Conservation (phyloP, 2,113 vertebrate species). For the Trichechus manatus region DNA sequence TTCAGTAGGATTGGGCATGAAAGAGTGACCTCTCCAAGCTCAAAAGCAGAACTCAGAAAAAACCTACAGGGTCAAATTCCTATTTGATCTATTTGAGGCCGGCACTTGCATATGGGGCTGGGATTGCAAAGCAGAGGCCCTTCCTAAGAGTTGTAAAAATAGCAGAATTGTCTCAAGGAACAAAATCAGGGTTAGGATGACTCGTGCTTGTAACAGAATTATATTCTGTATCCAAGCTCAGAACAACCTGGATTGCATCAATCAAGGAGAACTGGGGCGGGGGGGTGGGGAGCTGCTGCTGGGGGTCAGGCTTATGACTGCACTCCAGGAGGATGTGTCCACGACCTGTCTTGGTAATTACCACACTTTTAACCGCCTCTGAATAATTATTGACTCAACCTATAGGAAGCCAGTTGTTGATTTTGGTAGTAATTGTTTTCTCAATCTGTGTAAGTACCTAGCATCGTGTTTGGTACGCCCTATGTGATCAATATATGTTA, state of each 20-base stretch:
- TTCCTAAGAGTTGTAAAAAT: slow-evolving; percentile 29
- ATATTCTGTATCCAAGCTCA: not conserved
- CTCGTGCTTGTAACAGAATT: not conserved
- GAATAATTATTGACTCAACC: not conserved
- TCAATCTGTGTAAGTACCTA: not conserved
- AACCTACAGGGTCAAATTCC: not conserved
- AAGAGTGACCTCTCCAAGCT: slow-evolving; percentile 23
- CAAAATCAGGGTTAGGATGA: not conserved
- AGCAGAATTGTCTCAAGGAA: not conserved
- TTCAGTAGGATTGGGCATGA: slow-evolving; percentile 59
- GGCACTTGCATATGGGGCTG: not conserved
- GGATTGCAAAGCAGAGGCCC: slow-evolving; percentile 14
- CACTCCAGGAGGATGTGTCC: not conserved
- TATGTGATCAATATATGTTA: not conserved
- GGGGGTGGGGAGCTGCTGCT: not conserved
- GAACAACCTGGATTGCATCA: not conserved
- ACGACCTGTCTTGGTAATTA: not conserved
- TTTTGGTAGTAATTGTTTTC: slow-evolving; percentile 45
- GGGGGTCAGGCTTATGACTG: not conserved
- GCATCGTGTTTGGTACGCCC: not conserved
- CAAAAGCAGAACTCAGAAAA: slow-evolving; percentile 61
- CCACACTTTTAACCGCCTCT: not conserved
- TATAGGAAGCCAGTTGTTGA: slow-evolving; percentile 1
- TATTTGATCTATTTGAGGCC: slow-evolving; percentile 59
- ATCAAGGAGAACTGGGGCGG: not conserved